Evolutionary conservation across 2,797 vertebrate species (phyloP), one percentile per base, ranked within the genome.

Genomic region (Arctocebus calabarensis): DNA sequence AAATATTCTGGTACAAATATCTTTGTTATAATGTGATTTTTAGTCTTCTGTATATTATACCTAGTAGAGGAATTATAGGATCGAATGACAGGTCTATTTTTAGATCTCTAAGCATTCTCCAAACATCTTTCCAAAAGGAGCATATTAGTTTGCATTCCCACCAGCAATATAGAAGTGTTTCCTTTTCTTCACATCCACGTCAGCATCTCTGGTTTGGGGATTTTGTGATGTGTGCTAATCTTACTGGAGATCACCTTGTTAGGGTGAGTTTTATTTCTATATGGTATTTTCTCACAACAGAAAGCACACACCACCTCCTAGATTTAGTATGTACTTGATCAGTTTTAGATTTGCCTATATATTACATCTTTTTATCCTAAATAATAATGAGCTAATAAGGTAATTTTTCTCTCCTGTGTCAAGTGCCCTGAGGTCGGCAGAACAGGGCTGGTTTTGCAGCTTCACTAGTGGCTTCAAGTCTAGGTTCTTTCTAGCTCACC

Each of bases 391-490:
- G 8, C 8, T 85, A 62, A 70, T 82, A 86, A 32, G 11, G n/a
- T 85, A 34, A 59, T 34, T 88, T 82, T 91, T 32, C 22, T 82
- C n/a, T 79, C 22, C 34, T 68, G 23, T 70, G 88, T 91, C 84
- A 68, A 71, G 64, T 74, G 55, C 17, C 32, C 14, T 27, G 11
- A 71, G 17, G 13, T 64, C 37, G 7, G 22, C 8, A 61, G 20
- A 88, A 29, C 3, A 88, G 3, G 14, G 2, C 1, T 92, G 19
- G 1, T 48, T n/a, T 57, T 22, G 7, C 7, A 57, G 22, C 1
- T 74, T 4, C 40, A n/a, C 20, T 9, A 16, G n/a, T 68, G 27
- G 68, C 29, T 82, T 88, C 48, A 59, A 34, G 1, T 78, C 9
- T 27, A 14, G 71, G 16, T 92, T 83, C 48, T 25, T 68, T 94